Percentiles rank a stretch among this genome's conserved stretches.
Evolutionary conservation across 2,888 invertebrate genomes (phyloP).

Genomic region (Dorcus hopei): DNA sequence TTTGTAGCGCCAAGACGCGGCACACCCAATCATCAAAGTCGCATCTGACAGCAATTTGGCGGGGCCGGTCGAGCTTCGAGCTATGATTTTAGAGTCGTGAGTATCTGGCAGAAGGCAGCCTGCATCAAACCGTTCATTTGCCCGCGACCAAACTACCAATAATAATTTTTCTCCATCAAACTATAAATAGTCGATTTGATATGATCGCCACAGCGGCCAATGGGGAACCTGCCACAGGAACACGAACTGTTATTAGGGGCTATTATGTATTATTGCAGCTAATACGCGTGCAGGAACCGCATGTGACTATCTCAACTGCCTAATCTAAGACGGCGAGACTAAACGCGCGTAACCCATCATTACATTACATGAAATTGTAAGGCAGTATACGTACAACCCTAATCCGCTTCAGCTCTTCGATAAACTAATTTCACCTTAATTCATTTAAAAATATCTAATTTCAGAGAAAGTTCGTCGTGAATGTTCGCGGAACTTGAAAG

Average conservation of each 20-base stretch:
- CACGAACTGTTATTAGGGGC: conserved; percentile 52
- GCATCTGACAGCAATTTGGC: conserved; percentile 46
- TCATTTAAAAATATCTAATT: conserved; percentile 9
- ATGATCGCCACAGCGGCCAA: conserved; percentile 45
- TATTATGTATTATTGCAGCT: conserved; percentile 52
- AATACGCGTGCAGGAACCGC: conserved; percentile 46
- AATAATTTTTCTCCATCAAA: conserved; percentile 51
- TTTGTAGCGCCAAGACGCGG: conserved; percentile 27
- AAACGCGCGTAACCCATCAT: conserved; percentile 42
- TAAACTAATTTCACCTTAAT: conserved; percentile 24
- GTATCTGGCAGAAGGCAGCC: conserved; percentile 36
- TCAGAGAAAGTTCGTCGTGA: not conserved
- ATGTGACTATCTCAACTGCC: conserved; percentile 44
- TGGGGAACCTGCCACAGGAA: conserved; percentile 40
- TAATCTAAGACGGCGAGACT: conserved; percentile 41
- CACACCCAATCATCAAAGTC: conserved; percentile 47
- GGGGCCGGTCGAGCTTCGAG: conserved; percentile 35
- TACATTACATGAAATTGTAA: conserved; percentile 44
- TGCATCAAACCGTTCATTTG: conserved; percentile 44
- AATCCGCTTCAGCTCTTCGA: conserved; percentile 30
- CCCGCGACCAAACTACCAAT: conserved; percentile 46
- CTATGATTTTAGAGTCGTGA: conserved; percentile 46
- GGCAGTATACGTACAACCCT: conserved; percentile 25
- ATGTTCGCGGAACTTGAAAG: not conserved
- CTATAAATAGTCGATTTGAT: conserved; percentile 51